Evolutionary conservation across 2,113 vertebrate genomes (phyloP).

Genomic region (Callipepla californica): DNA sequence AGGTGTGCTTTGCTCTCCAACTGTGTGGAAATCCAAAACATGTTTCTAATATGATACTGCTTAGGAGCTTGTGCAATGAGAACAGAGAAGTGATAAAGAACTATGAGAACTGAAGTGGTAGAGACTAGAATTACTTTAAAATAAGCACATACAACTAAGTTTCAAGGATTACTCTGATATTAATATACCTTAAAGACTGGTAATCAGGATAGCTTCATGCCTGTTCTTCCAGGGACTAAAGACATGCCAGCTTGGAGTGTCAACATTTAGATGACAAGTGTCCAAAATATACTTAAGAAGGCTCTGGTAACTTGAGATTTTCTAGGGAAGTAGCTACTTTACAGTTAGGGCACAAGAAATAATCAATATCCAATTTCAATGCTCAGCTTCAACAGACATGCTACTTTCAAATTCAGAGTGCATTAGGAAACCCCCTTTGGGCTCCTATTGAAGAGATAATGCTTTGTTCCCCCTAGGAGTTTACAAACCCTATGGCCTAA

Average conservation of each 20-base stretch:
- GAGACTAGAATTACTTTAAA: neutral
- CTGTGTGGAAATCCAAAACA: neutral
- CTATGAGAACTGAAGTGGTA: neutral
- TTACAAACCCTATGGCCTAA: neutral
- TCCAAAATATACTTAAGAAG: neutral
- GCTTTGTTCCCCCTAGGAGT: slow-evolving; percentile 3
- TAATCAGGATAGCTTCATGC: neutral
- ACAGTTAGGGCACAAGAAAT: neutral
- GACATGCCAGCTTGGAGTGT: neutral
- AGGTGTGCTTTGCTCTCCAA: neutral
- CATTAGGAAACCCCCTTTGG: neutral
- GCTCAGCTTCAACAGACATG: neutral
- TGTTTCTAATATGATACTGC: neutral
- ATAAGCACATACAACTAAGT: neutral
- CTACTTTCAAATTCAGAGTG: neutral
- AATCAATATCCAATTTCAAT: neutral
- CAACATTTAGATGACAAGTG: neutral
- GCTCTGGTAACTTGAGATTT: neutral
- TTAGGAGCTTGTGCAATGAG: neutral
- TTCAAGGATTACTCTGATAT: neutral
- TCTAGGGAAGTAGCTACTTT: neutral
- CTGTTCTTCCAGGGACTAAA: neutral
- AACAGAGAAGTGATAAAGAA: neutral
- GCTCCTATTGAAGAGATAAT: neutral
- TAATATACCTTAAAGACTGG: neutral